Percentiles rank a stretch among this genome's conserved stretches.
phyloP scores from a whole-genome alignment of 2,888 invertebrate species.

The Tipula confusa region DNA sequence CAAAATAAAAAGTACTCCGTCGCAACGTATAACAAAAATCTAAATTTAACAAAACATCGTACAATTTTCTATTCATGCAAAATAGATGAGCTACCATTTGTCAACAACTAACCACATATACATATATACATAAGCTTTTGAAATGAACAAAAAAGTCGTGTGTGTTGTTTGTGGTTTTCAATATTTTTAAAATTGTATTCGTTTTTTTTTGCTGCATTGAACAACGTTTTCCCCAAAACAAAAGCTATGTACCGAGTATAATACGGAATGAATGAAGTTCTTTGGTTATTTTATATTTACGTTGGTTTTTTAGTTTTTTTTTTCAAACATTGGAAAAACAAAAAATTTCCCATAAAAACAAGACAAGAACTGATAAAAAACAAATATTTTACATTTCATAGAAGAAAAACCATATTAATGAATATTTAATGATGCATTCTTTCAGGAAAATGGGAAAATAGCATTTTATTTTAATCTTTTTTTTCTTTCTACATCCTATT shows the following conservation, averaged over 20 bases:
- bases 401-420: not conserved
- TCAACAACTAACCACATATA: not conserved
- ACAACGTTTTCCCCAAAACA: not conserved
- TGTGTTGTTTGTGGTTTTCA: not conserved
- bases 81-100: constrained; percentile 20
- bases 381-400: not conserved
- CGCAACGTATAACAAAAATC: not conserved
- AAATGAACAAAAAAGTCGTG: not conserved
- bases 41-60: constrained; percentile 6
- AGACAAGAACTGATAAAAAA: not conserved
- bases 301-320: not conserved
- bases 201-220: not conserved
- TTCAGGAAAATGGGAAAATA: not conserved
- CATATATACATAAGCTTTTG: not conserved
- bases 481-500: not conserved
- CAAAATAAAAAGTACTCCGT: not conserved
- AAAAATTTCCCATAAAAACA: not conserved
- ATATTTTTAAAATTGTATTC: not conserved
- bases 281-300: not conserved
- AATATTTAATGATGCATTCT: constrained; percentile 25
- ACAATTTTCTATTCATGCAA: not conserved
- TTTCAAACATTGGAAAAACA: not conserved
- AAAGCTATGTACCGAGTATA: not conserved
- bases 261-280: not conserved
- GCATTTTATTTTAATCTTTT: not conserved